Evolutionary conservation across 1,140 invertebrate species (phyloP), one percentile per base, ranked within the genome.

Genomic region (Eciton burchellii): DNA sequence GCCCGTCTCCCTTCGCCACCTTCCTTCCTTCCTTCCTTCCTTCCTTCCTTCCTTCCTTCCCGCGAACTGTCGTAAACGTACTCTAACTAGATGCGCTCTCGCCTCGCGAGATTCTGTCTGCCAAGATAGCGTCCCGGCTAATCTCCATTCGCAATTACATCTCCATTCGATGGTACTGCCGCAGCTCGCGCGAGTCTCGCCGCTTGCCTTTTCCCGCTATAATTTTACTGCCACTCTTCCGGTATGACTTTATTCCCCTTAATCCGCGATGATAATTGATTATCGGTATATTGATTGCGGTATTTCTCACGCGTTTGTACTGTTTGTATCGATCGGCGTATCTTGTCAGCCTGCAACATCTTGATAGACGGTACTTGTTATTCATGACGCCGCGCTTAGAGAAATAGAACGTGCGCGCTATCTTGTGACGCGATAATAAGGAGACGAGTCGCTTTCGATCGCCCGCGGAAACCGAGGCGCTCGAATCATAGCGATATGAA

Each of bases 401-500:
- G 82, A 87, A 90, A 90, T 89, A 82, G 47, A 81, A 84, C 70
- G 35, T 63, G 84, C 81, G 77, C 88, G 88, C 77, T 85, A 88
- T 71, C 86, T 91, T 87, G 84, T 63, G 81, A 88, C 84, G 88
- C 79, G 81, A 83, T 89, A 90, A 86, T 81, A 86, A 89, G 90
- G 86, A 43, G 72, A 87, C 88, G 85, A 91, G 91, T 91, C 89
- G 87, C 87, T 90, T 92, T 89, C 84, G 90, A 92, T 91, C 91
- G 91, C 92, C 91, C 86, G 59, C 86, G 91, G 92, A 89, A 91
- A 91, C 74, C 71, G 56, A 14, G 62, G 35, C 21, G 73, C 54
- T n/a, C 26, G n/a, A 86, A 84, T 74, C 91, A 93, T 93, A 93
- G 91, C 88, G 89, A 84, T 88, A 90, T 93, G 92, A 94, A 93